These are phyloP conservation scores for Melitaea cinxia DNA, from an alignment of 1,140 invertebrate species.

Conservation along the genomic window DNA sequence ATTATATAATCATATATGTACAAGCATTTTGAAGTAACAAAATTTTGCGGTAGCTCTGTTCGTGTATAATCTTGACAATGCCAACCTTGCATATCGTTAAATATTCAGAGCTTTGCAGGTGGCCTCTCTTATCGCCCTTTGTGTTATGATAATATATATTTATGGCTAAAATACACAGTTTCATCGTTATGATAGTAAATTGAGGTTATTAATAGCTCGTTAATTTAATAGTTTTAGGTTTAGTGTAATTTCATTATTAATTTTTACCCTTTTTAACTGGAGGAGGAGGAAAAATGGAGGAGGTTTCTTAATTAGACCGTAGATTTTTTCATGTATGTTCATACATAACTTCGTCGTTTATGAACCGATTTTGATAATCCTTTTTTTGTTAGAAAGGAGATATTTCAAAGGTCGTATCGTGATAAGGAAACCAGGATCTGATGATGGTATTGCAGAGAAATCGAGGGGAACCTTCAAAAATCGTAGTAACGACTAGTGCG, in stretches of 20 bases:
- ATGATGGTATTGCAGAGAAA: no score
- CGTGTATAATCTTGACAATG: slow-evolving; percentile 5
- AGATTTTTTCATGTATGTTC: no score
- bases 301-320: no score
- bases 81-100: slow-evolving; percentile 1
- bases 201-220: background rate
- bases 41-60: slow-evolving; percentile 10
- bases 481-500: no score
- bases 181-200: background rate
- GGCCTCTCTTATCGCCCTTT: slow-evolving; percentile 4
- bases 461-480: no score
- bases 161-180: background rate
- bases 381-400: no score
- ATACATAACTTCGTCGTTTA: no score
- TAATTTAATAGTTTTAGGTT: background rate
- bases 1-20: no score
- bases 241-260: background rate
- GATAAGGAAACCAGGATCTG: no score
- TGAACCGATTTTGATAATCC: no score
- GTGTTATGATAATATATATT: background rate
- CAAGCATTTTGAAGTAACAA: background rate
- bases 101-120: slow-evolving; percentile 20
- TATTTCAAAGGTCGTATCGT: no score
- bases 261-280: background rate
- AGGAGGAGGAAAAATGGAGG: no score